These are phyloP conservation scores for Dryoscopus gambensis DNA, from an alignment of 2,113 vertebrate genomes.

Conservation along the genomic window DNA sequence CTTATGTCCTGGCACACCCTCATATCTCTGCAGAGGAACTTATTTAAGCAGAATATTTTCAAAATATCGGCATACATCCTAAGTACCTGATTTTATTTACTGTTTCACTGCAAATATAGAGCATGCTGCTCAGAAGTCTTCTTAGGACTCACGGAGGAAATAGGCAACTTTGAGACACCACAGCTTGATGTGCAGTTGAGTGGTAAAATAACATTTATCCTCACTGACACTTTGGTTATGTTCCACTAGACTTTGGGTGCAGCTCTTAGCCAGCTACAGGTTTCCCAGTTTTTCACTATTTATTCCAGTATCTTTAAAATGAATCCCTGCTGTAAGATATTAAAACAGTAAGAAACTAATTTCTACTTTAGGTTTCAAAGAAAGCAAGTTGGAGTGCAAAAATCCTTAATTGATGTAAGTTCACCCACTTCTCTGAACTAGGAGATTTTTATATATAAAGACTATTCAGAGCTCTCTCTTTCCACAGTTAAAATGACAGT, in stretches of 20 bases:
- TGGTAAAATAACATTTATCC: background rate
- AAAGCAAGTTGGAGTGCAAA: background rate
- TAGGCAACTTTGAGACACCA: background rate
- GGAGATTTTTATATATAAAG: background rate
- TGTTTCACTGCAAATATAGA: background rate
- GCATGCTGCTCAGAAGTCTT: background rate
- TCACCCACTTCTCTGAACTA: background rate
- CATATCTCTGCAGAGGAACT: background rate
- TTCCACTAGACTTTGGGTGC: background rate
- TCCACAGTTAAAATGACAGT: background rate
- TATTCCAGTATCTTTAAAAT: background rate
- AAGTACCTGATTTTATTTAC: background rate
- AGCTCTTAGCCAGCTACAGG: background rate
- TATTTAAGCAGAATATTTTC: background rate
- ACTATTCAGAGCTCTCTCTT: background rate
- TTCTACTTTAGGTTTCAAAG: background rate
- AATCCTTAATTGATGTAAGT: background rate
- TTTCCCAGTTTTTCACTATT: background rate
- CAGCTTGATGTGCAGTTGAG: background rate
- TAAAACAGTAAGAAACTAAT: background rate
- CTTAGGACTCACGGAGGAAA: background rate
- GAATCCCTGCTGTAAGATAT: background rate
- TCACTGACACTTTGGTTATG: background rate
- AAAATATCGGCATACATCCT: background rate
- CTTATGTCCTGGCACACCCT: background rate